Evolutionary conservation across 1,140 invertebrate species (phyloP), one percentile per base, ranked within the genome.

Genomic region (Eriosoma lanigerum): DNA sequence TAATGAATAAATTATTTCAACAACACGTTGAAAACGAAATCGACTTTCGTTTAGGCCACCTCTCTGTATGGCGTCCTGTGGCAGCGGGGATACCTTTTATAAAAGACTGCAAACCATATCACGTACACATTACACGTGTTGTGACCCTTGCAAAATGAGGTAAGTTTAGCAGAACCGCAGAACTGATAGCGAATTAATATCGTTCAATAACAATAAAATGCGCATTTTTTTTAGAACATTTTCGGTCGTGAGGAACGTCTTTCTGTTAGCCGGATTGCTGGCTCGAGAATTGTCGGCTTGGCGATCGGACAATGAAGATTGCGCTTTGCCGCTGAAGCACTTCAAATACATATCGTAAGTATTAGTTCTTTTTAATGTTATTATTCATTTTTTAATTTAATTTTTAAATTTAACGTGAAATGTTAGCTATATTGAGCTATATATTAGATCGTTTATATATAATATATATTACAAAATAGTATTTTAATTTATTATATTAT

Each of bases 51-150:
- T 60, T 19, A 56, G 56, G 75, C 56, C 56, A 38, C 38, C 54
- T 78, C 75, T 62, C 56, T 21, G 56, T 62, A 62, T 60, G 75
- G 54, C 38, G 56, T 78, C 75, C 56, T 21, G 0, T 29, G 75
- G 56, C 75, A 62, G 75, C 75, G 75, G 75, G 75, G 75, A 78
- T 32, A 78, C 75, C 75, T 62, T 78, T 78, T 62, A 78, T 78
- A 78, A 78, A 78, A 78, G 75, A 78, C 75, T 13, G 17, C 38
- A 1, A 29, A 15, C 32, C 38, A 17, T 21, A 52, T 4, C 1
- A 19, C 8, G 8, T 24, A 9, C 13, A 29, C 56, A 48, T 48
- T 21, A 62, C 17, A 78, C 75, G 38, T 29, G 29, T 44, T 24
- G 13, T 58, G 58, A 44, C 75, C 32, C 24, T 29, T 60, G 75